Evolutionary conservation across 2,888 invertebrate species (phyloP).

Genomic region (Amiota minor): DNA sequence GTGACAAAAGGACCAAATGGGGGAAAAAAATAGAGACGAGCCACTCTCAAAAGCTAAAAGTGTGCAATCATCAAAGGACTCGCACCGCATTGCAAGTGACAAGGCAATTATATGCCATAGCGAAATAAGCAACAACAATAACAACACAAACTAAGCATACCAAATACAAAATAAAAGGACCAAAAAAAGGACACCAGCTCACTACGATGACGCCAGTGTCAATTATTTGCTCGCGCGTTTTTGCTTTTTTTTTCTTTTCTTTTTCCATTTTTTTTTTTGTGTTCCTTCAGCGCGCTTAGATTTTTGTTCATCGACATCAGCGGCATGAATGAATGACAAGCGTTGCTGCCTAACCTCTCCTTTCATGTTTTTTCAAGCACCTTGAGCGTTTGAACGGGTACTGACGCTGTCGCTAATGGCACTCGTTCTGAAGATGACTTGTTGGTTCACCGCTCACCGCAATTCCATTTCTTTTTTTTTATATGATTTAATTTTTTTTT

Average conservation of each 20-base stretch:
- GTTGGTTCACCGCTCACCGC: constrained; percentile 35
- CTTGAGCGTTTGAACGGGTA: constrained; percentile 30
- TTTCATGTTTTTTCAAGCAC: constrained; percentile 27
- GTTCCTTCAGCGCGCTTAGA: constrained; percentile 29
- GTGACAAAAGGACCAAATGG: neutral
- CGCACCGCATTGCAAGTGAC: constrained; percentile 66
- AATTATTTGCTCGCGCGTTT: constrained; percentile 52
- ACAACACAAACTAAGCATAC: constrained; percentile 37
- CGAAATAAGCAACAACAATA: constrained; percentile 35
- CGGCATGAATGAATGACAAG: constrained; percentile 19
- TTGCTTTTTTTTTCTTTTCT: no score
- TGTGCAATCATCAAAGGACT: constrained; percentile 64
- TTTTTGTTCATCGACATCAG: constrained; percentile 42
- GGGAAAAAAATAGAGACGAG: neutral
- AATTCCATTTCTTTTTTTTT: neutral
- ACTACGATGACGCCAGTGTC: constrained; percentile 51
- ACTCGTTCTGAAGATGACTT: constrained; percentile 51
- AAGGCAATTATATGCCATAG: constrained; percentile 65
- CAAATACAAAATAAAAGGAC: constrained; percentile 36
- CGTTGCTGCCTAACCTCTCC: constrained; percentile 26
- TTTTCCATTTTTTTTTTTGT: constrained; percentile 28
- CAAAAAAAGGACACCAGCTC: constrained; percentile 25
- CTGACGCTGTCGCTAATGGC: constrained; percentile 50
- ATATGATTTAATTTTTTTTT: neutral
- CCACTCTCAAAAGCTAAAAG: constrained; percentile 43